Evolutionary conservation across 2,113 vertebrate species (phyloP), one percentile per base, ranked within the genome.

Genomic region (Heliornis fulica): DNA sequence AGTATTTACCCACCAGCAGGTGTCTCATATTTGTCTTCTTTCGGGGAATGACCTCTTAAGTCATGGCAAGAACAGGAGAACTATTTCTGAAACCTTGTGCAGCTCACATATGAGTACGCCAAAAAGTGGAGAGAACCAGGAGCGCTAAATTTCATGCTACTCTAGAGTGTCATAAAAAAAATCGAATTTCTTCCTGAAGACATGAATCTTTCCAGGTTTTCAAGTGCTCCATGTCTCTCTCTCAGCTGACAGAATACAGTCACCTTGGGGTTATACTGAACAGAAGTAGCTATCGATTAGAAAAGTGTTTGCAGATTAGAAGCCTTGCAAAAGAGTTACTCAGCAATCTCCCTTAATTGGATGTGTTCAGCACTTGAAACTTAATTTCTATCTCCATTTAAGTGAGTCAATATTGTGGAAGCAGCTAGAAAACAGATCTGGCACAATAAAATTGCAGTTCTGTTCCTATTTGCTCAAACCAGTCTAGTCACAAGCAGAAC

Each of bases 251-350:
- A 84, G 56, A 60, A 89, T 57, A 36, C 70, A 91, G 76, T 94
- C 83, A 97, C 83, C 84, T 97, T 94, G 56, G 90, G 87, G 70
- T 79, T 96, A 90, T 90, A 96, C 64, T 70, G 76, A 91, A 84
- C 66, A 95, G 81, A 96, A 91, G 53, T 22, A 79, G 50, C 22
- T 90, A 96, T 95, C 1, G 83, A 97, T 96, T 85, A 63, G 59
- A 85, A 95, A 87, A 96, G 50, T 21, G 78, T 93, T 97, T 97
- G 60, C 34, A 95, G 93, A 97, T 94, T 96, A 96, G 78, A 50
- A 95, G 77, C 43, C 74, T 95, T 93, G 29, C 60, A 94, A 96
- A 97, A 90, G 45, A 93, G 91, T 94, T 94, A 91, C 70, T 96
- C 68, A 90, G 89, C 93, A 96, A 69, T 93, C 66, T 96, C 56